Evolutionary conservation across 2,113 vertebrate species (phyloP), one percentile per base, ranked within the genome.

Genomic region (Pungitius pungitius): DNA sequence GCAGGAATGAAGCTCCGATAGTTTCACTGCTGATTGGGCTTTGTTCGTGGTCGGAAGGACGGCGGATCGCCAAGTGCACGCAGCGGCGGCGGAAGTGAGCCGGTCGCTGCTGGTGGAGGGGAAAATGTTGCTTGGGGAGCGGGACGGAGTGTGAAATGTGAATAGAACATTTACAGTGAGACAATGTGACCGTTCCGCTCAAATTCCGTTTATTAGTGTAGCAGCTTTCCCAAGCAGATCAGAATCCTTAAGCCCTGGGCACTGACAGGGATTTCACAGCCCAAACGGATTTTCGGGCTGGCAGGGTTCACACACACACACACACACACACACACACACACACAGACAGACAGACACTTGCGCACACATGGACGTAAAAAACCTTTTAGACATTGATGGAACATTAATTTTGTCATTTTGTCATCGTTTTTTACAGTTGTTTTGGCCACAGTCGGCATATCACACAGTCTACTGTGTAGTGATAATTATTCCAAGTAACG

Each of bases 171-270:
- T 81, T 85, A 78, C 78, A 87, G 80, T 88, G 62, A 87, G 79
- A 88, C 84, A 88, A 90, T 88, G 87, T 90, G 85, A 90, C 87
- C 81, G 82, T 88, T 90, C 80, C 73, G 69, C 64, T 43, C 85
- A 74, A 85, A 75, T 87, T 52, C 56, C 56, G 77, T 82, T 73
- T 86, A 84, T 88, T 80, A 64, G 84, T 82, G 84, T 86, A 83
- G 85, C 85, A 83, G 77, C 80, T 90, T 89, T 91, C 79, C 87
- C 85, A 84, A 91, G 84, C 82, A 85, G 75, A 89, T 87, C 90
- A 80, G 78, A 87, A 85, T 77, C 74, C 57, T 52, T 87, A 81
- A 90, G 85, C 86, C 84, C 52, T 72, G 78, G 69, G 80, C 84
- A 81, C 76, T 87, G 86, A 85, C 82, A 67, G 81, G 78, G 82